Percentiles rank a stretch among this genome's conserved stretches.
Conservation (phyloP, 1,140 invertebrate genomes). For the Papilio polytes region DNA sequence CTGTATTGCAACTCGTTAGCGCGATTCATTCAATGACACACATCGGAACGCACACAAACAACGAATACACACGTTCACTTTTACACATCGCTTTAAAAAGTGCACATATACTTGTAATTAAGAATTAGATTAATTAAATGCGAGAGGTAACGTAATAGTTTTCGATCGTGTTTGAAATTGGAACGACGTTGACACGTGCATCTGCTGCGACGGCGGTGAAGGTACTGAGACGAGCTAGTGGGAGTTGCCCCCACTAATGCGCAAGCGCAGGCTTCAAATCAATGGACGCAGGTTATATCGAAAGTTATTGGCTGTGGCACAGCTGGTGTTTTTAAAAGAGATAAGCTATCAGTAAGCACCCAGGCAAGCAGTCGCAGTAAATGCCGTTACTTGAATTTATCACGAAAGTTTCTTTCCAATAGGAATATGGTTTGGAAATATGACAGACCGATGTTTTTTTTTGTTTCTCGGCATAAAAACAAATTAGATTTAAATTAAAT, state of each 20-base stretch:
- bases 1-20: slow-evolving; percentile 58
- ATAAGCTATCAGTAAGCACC: slow-evolving; percentile 63
- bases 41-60: slow-evolving; percentile 50
- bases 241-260: slow-evolving; percentile 61
- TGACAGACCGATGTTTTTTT: neutral
- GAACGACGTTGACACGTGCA: slow-evolving; percentile 53
- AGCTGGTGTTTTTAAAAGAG: slow-evolving; percentile 58
- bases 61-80: slow-evolving; percentile 45
- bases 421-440: neutral
- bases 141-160: slow-evolving; percentile 48
- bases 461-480: neutral
- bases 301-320: slow-evolving; percentile 47
- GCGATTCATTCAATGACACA: slow-evolving; percentile 62
- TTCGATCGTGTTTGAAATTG: slow-evolving; percentile 53
- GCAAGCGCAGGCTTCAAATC: slow-evolving; percentile 63
- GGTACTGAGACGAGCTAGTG: slow-evolving; percentile 65
- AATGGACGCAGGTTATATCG: slow-evolving; percentile 54
- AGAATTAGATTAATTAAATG: slow-evolving; percentile 25
- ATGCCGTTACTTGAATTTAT: slow-evolving; percentile 31
- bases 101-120: slow-evolving; percentile 39
- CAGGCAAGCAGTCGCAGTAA: slow-evolving; percentile 43
- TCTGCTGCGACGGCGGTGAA: slow-evolving; percentile 55
- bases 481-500: neutral
- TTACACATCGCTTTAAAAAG: slow-evolving; percentile 43
- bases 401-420: slow-evolving; percentile 28